phyloP scores from a whole-genome alignment of 92 coral and sea anemone genomes.

The Phenganax subtilis region DNA sequence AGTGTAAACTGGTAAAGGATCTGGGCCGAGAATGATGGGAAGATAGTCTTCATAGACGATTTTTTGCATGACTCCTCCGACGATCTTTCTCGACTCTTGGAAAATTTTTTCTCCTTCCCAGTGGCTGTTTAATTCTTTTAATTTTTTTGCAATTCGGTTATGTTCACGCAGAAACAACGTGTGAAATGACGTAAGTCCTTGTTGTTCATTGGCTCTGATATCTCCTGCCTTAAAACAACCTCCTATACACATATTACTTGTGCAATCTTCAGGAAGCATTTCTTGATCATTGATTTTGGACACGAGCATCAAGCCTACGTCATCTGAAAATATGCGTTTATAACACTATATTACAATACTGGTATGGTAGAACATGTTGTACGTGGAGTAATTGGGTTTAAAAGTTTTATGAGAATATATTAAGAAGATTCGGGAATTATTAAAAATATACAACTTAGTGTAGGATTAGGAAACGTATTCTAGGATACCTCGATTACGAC shows the following conservation, averaged over 20 bases:
- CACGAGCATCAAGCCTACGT: slow-evolving; percentile 60
- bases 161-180: slow-evolving; percentile 88
- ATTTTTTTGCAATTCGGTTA: slow-evolving; percentile 71
- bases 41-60: slow-evolving; percentile 72
- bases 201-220: slow-evolving; percentile 85
- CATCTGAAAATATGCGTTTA: slow-evolving; percentile 41
- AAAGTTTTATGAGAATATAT: no score
- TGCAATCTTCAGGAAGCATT: slow-evolving; percentile 68
- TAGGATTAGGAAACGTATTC: no score
- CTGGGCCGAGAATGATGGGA: slow-evolving; percentile 67
- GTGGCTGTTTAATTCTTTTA: slow-evolving; percentile 54
- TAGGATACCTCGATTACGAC: no score
- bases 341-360: not conserved
- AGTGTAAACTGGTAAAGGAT: slow-evolving; percentile 37
- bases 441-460: no score
- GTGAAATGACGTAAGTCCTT: slow-evolving; percentile 78
- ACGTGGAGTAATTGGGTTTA: no score
- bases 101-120: slow-evolving; percentile 69
- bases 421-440: no score
- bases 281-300: slow-evolving; percentile 45
- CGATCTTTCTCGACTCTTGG: slow-evolving; percentile 86
- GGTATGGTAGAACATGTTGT: no score
- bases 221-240: slow-evolving; percentile 94
- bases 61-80: slow-evolving; percentile 82
- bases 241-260: slow-evolving; percentile 67